Base-by-base conservation (phyloP, 64 coral and sea anemone species). In the Porites australiensis region DNA sequence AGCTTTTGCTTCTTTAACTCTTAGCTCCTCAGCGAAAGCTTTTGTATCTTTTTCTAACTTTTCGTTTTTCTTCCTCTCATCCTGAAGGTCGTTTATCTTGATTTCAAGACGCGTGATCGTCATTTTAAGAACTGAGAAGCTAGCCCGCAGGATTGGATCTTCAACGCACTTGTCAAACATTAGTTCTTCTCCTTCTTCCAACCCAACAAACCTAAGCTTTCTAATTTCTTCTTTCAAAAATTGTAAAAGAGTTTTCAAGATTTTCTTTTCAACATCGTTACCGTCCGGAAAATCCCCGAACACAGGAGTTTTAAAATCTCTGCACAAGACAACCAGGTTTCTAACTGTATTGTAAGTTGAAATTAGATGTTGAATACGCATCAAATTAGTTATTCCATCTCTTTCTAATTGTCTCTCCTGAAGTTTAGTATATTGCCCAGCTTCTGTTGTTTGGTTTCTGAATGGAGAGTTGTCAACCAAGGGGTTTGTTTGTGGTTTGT, bases 221-320 rank as follows among this genome's bases (percentile, higher is more conserved):
- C 65, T 16, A 64, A 64, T 65, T 82, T 82, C 58, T 5, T 82
- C 79, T 48, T 82, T 82, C 16, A 82, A 48, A 44, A 82, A 82
- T 15, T 82, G 45, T 16, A 60, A 15, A 19, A 82, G 79, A 47
- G 64, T 82, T 65, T 4, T 82, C 58, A 82, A 19, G 14, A 82
- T 48, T 48, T 1, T 46, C 79, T 65, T 82, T 49, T 82, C 79
- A 18, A 18, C 6, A 48, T 82, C 79, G 79, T 82, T 48, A 16
- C 60, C 58, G 12, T 37, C 27, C 0, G 79, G 79, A 13, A 65
- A 8, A 82, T 82, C 79, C 14, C 79, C 79, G 48, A 82, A 82
- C 79, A 82, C 59, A 10, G 79, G 79, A 3, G 79, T 82, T 1
- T 82, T 7, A 65, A 82, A 65, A 49, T 65, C 45, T 48, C 13